phyloP scores from a whole-genome alignment of 2,113 vertebrate species.

The Lanius collurio region DNA sequence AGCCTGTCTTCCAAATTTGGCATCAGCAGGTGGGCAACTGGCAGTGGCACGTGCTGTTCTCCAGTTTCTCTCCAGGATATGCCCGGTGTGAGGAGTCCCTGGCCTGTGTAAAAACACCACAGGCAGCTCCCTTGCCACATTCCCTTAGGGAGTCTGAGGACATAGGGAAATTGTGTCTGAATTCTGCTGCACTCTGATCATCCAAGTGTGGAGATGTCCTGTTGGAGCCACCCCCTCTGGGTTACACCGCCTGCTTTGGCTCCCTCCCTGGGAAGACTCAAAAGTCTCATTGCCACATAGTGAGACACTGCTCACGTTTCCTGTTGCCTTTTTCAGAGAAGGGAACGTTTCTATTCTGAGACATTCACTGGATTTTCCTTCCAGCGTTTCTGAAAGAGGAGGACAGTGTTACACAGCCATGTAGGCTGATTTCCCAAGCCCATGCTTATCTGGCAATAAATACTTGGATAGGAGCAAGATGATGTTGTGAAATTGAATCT shows the following conservation, averaged over 20 bases:
- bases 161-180: background rate
- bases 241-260: background rate
- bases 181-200: background rate
- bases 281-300: background rate
- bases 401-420: background rate
- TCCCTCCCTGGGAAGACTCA: background rate
- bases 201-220: background rate
- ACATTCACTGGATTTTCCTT: background rate
- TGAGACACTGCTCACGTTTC: background rate
- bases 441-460: background rate
- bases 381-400: background rate
- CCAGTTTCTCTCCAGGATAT: background rate
- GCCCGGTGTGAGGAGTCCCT: background rate
- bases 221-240: background rate
- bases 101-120: background rate
- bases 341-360: background rate
- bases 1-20: background rate
- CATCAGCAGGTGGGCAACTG: background rate
- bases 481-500: constrained; percentile 12
- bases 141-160: background rate
- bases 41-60: background rate
- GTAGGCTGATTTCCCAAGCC: background rate
- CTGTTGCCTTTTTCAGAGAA: background rate
- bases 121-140: background rate
- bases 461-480: background rate